Conservation (phyloP, 2,797 vertebrate species). For the Trematomus bernacchii region DNA sequence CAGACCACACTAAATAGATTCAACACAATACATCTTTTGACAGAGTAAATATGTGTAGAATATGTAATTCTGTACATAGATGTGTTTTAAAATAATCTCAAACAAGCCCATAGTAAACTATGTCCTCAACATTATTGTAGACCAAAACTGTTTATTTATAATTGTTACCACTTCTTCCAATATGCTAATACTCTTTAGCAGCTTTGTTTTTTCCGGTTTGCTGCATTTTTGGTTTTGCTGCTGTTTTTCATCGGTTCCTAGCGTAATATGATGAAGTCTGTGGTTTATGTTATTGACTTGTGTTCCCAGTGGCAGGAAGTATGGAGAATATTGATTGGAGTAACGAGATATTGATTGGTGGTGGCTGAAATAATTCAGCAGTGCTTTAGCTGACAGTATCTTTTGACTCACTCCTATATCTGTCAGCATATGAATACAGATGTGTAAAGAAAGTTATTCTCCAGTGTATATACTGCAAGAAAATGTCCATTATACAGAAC, state of each 20-base stretch:
- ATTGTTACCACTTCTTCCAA: background rate
- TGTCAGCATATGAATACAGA: background rate
- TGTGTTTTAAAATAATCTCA: background rate
- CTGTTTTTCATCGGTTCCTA: conserved; percentile 3
- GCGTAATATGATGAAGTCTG: conserved; percentile 23
- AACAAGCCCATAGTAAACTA: conserved; percentile 9
- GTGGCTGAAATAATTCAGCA: conserved; percentile 51
- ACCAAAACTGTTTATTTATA: background rate
- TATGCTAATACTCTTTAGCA: background rate
- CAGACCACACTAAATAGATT: background rate
- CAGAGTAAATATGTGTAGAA: conserved; percentile 1
- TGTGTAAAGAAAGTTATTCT: background rate
- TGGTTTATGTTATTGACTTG: conserved; percentile 32
- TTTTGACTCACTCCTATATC: conserved; percentile 13
- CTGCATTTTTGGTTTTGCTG: conserved; percentile 2
- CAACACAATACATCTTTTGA: conserved; percentile 17
- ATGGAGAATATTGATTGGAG: conserved; percentile 45
- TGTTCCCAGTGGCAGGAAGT: conserved; percentile 47
- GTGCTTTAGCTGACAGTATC: conserved; percentile 13
- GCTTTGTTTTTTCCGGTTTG: conserved; percentile 1
- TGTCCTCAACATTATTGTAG: background rate
- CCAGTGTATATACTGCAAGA: background rate
- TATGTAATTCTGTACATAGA: background rate
- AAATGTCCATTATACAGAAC: background rate
- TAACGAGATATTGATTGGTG: conserved; percentile 61